Percentiles rank a stretch among this genome's conserved stretches.
Conservation (phyloP, 2,797 vertebrate genomes). For the Uromys caudimaculatus region DNA sequence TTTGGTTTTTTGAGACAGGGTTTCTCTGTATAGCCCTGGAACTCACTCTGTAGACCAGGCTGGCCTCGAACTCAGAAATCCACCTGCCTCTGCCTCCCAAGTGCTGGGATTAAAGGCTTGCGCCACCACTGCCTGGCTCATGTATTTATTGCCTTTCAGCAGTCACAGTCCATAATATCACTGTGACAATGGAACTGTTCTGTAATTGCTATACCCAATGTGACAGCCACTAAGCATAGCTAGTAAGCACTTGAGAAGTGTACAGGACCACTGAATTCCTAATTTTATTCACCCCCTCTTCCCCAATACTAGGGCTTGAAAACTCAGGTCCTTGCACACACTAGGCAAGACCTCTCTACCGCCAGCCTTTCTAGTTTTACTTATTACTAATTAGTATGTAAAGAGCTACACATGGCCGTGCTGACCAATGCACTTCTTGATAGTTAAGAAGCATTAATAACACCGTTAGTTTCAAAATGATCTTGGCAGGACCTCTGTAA, state of each 20-base stretch:
- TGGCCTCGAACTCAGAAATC: too few relatives aligned
- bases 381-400: constrained; percentile 4
- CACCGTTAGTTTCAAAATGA: constrained; percentile 41
- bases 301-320: neutral
- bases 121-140: too few relatives aligned
- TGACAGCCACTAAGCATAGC: neutral
- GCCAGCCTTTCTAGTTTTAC: neutral
- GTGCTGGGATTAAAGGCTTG: too few relatives aligned
- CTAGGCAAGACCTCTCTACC: neutral
- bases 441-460: constrained; percentile 27
- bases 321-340: neutral
- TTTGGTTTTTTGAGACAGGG: too few relatives aligned
- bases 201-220: neutral
- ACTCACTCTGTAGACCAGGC: too few relatives aligned
- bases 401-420: neutral
- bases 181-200: neutral
- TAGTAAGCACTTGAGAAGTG: neutral
- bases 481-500: constrained; percentile 9
- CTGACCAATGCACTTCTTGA: neutral
- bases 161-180: neutral
- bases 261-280: constrained; percentile 6
- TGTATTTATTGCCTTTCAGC: neutral
- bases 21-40: too few relatives aligned
- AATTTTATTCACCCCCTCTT: neutral
- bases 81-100: too few relatives aligned